phyloP scores from a whole-genome alignment of 2,113 vertebrate species.

The Limnothrissa miodon region DNA sequence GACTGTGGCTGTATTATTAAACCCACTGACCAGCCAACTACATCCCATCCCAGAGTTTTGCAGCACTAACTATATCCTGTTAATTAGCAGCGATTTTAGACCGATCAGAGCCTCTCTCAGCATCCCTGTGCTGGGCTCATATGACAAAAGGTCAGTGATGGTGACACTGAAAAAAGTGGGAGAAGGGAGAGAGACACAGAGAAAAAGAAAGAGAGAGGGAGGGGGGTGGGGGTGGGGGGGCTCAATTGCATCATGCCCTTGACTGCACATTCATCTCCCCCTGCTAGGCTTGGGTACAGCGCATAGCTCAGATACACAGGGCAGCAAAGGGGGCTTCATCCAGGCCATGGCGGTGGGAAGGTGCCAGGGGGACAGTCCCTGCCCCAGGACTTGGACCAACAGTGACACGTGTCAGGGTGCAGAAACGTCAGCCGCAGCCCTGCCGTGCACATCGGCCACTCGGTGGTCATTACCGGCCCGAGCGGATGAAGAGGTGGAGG shows the following conservation, averaged over 20 bases:
- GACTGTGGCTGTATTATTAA: background rate
- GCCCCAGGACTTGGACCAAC: constrained; percentile 13
- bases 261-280: constrained; percentile 2
- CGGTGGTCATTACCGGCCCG: constrained; percentile 1
- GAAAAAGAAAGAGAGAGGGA: background rate
- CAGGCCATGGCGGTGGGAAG: background rate
- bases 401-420: constrained; percentile 2
- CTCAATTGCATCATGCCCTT: constrained; percentile 11
- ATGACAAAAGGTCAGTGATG: background rate
- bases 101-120: background rate
- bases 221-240: background rate
- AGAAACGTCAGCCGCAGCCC: background rate
- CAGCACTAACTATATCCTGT: background rate
- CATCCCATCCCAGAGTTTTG: background rate
- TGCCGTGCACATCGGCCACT: constrained; percentile 1
- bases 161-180: background rate
- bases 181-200: background rate
- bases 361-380: background rate
- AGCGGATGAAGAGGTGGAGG: background rate
- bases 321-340: constrained; percentile 10
- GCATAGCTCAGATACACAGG: background rate
- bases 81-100: background rate
- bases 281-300: background rate
- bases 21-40: too few species aligned
- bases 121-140: background rate